Evolutionary conservation across 2,888 invertebrate species (phyloP).

Genomic region (Lordiphosa andalusiaca): DNA sequence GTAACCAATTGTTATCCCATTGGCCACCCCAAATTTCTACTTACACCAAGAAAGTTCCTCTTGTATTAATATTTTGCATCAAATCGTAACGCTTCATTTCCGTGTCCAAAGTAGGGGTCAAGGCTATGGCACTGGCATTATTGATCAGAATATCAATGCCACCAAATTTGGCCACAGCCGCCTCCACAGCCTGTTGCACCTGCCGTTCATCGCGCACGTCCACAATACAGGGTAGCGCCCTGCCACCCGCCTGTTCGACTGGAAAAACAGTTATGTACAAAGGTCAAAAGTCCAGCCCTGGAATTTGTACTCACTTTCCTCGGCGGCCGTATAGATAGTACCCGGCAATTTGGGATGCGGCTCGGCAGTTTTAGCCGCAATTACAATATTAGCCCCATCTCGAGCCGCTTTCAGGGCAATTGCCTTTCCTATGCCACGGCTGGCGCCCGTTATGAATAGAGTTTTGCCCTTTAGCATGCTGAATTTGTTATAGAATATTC

Average conservation of each 20-base stretch:
- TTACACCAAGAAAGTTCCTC: slow-evolving; percentile 97
- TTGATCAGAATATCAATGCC: slow-evolving; percentile 97
- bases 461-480: slow-evolving; percentile 89
- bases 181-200: slow-evolving; percentile 84
- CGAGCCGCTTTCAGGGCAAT: slow-evolving; percentile 94
- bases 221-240: slow-evolving; percentile 89
- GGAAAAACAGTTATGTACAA: slow-evolving; percentile 19
- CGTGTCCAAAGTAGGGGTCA: slow-evolving; percentile 90
- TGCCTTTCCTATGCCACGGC: slow-evolving; percentile 95
- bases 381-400: slow-evolving; percentile 92
- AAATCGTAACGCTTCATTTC: slow-evolving; percentile 98
- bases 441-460: slow-evolving; percentile 96
- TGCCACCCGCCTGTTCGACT: slow-evolving; percentile 91
- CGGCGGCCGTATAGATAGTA: slow-evolving; percentile 91
- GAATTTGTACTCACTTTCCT: slow-evolving; percentile 84
- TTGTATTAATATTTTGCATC: slow-evolving; percentile 96
- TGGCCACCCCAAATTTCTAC: slow-evolving; percentile 53
- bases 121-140: slow-evolving; percentile 96
- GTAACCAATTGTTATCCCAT: too few relatives aligned
- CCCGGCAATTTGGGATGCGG: slow-evolving; percentile 85
- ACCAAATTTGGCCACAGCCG: slow-evolving; percentile 89
- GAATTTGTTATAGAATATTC: background rate
- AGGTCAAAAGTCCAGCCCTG: slow-evolving; percentile 14
- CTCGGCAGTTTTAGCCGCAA: slow-evolving; percentile 93
- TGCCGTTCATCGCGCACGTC: slow-evolving; percentile 90